Evolutionary conservation across 2,113 vertebrate species (phyloP).

Genomic region (Microtus pennsylvanicus): DNA sequence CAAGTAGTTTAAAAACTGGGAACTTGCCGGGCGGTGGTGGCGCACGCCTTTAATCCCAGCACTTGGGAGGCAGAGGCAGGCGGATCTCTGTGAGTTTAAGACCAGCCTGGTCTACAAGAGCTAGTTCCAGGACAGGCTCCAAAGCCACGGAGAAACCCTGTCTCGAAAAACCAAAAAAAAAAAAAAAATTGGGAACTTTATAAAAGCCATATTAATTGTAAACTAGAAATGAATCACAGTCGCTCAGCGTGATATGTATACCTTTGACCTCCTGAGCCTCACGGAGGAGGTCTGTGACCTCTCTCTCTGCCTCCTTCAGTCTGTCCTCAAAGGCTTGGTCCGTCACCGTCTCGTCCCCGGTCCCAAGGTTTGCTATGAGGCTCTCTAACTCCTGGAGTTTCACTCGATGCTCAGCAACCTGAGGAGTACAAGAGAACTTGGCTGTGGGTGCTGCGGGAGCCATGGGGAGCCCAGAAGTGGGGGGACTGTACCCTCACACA

Average conservation of each 20-base stretch:
- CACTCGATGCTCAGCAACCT: slow-evolving; percentile 96
- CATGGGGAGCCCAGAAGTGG: rapidly evolving
- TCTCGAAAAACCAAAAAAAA: not conserved
- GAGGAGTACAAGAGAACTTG: not conserved
- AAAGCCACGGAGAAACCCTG: no score
- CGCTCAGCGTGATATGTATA: slow-evolving; percentile 62
- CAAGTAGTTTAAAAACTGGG: slow-evolving; percentile 1
- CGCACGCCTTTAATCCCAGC: no score
- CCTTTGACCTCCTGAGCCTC: slow-evolving; percentile 96
- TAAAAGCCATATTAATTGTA: slow-evolving; percentile 15
- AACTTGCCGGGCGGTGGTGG: not conserved
- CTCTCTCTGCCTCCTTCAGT: slow-evolving; percentile 93
- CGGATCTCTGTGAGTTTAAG: no score
- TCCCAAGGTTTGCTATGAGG: slow-evolving; percentile 93
- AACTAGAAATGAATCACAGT: not conserved
- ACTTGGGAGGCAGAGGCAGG: no score
- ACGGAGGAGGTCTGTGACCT: slow-evolving; percentile 92
- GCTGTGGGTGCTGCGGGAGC: not conserved
- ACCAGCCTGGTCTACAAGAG: no score
- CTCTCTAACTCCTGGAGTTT: slow-evolving; percentile 94
- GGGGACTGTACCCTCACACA: not conserved
- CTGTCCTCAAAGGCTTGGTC: slow-evolving; percentile 96
- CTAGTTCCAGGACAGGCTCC: no score
- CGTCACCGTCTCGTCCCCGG: slow-evolving; percentile 90
- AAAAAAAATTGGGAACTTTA: slow-evolving; percentile 36